These are phyloP conservation scores for Heteromyza rotundicornis DNA, from an alignment of 2,888 invertebrate genomes.

Conservation along the genomic window DNA sequence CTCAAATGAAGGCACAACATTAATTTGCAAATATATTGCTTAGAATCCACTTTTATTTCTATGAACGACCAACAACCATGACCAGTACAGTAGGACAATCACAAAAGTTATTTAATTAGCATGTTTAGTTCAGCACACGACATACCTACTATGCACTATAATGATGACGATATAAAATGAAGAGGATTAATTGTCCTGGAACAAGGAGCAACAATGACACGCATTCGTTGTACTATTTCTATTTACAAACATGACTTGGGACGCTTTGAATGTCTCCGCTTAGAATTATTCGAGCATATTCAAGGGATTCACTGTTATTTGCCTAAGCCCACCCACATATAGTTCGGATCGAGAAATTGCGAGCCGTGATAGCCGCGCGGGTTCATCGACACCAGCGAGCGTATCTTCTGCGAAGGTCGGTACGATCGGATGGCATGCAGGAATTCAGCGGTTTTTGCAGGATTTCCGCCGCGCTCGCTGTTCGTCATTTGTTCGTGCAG, in stretches of 20 bases:
- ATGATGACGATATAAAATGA: no score
- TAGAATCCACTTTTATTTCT: no score
- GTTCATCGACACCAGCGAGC: conserved; percentile 68
- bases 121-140: neutral
- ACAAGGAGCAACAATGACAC: neutral
- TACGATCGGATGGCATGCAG: conserved; percentile 62
- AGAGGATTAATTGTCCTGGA: no score
- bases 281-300: neutral
- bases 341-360: conserved; percentile 70
- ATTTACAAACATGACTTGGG: neutral
- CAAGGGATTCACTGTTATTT: conserved; percentile 40
- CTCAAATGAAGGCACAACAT: no score
- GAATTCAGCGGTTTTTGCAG: conserved; percentile 55
- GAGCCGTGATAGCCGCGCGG: conserved; percentile 67
- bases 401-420: conserved; percentile 63
- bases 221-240: conserved; percentile 29
- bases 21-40: no score
- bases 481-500: conserved; percentile 38
- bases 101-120: conserved; percentile 35
- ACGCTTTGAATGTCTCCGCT: neutral
- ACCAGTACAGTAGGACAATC: no score
- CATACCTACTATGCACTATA: no score
- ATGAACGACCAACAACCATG: no score
- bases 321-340: conserved; percentile 73
- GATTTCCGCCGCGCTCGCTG: conserved; percentile 23